phyloP scores from a whole-genome alignment of 2,888 invertebrate species.

The Chrysolina haemoptera region DNA sequence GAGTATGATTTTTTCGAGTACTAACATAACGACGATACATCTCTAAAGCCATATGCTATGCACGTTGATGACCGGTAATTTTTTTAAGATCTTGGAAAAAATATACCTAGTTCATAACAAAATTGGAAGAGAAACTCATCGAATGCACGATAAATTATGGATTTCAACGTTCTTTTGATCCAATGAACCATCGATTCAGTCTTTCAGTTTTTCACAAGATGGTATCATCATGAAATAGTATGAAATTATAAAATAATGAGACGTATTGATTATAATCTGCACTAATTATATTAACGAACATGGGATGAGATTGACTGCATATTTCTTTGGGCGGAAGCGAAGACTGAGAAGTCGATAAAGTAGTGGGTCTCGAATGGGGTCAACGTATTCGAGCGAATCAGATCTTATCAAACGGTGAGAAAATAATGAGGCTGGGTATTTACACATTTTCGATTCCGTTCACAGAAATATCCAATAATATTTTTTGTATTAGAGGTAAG shows the following conservation, averaged over 20 bases:
- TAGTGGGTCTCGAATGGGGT: not conserved
- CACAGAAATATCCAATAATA: too few species aligned
- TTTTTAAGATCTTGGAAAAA: too few species aligned
- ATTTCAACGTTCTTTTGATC: too few species aligned
- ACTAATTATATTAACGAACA: conserved; percentile 11
- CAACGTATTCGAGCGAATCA: conserved; percentile 3
- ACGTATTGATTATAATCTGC: not conserved
- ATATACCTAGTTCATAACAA: too few species aligned
- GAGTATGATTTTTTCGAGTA: too few species aligned
- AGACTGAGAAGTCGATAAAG: conserved; percentile 3
- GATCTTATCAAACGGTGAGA: not conserved
- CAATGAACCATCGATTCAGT: not conserved
- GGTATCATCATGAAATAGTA: not conserved
- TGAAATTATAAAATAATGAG: not conserved
- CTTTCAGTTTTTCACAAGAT: not conserved
- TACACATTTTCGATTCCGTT: not conserved
- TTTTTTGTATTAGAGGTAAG: too few species aligned
- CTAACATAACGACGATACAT: too few species aligned
- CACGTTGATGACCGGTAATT: too few species aligned
- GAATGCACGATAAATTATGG: too few species aligned
- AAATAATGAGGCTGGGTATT: not conserved
- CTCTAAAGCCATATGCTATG: too few species aligned
- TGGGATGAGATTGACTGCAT: conserved; percentile 5
- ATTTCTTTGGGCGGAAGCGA: not conserved
- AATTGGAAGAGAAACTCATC: too few species aligned